phyloP scores from a whole-genome alignment of 2,888 invertebrate species.

The Lamellibrachia columna region DNA sequence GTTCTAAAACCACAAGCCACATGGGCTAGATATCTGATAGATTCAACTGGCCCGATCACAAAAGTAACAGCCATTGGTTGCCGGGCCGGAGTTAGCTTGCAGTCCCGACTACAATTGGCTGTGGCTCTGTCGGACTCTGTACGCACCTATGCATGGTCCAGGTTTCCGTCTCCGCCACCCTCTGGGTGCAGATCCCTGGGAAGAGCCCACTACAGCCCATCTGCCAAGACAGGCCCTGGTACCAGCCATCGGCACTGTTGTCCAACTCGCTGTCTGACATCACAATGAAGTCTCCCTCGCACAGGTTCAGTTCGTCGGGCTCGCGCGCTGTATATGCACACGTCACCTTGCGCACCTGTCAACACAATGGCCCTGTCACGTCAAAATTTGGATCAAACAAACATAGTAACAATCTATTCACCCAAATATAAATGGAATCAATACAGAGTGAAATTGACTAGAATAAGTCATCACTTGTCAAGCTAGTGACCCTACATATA shows the following conservation, averaged over 20 bases:
- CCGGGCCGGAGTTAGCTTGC: no score
- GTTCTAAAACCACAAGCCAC: no score
- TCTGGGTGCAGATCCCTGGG: slow-evolving; percentile 83
- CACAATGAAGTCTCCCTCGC: slow-evolving; percentile 87
- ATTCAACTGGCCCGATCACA: no score
- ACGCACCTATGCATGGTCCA: slow-evolving; percentile 82
- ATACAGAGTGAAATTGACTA: no score
- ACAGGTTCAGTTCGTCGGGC: slow-evolving; percentile 84
- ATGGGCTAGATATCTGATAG: no score
- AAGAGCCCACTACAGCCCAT: slow-evolving; percentile 83
- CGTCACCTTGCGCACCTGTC: slow-evolving; percentile 68
- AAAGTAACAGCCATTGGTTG: no score
- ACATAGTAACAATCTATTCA: no score
- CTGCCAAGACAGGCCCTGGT: slow-evolving; percentile 84
- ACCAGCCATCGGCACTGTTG: slow-evolving; percentile 86
- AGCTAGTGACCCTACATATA: no score
- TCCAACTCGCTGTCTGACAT: slow-evolving; percentile 77
- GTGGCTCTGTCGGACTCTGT: neutral
- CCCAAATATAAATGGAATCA: no score
- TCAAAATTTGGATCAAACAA: neutral
- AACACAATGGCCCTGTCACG: neutral
- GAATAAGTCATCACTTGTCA: no score
- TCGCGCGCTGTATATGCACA: slow-evolving; percentile 53
- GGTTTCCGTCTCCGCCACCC: slow-evolving; percentile 87
- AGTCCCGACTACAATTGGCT: no score